Base-by-base conservation (phyloP, 1,140 invertebrate species). In the Drosophila ironensis region DNA sequence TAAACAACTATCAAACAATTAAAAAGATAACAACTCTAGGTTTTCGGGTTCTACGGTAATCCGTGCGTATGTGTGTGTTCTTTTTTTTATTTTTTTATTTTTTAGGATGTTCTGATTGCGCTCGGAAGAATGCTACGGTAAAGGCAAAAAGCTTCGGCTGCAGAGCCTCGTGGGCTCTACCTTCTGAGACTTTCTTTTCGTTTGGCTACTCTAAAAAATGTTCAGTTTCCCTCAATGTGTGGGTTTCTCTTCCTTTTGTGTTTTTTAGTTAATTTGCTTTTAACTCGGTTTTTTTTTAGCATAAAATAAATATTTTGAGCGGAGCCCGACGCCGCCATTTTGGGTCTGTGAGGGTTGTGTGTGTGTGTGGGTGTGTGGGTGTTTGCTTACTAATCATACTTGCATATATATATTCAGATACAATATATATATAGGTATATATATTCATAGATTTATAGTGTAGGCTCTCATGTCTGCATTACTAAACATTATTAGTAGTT, bases 271-370 rank as follows among this genome's bases (percentile, higher is more conserved):
- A 64, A 64, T 72, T 75, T 81, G 66, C 59, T 56, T 61, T 78
- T 78, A 56, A 57, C 45, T 75, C 30, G 1, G n/a, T 27, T 75
- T 42, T 47, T 54, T 27, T 74, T 80, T 70, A 72, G 61, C 75
- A 61, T 77, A 73, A 82, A 82, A 82, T 82, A 82, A 82, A 82
- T 63, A 63, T 48, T 61, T n/a, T 78, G 73, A 76, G 71, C 72
- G 72, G 63, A 63, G 45, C 54, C 45, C 50, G 33, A 53, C 69
- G 56, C 75, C 54, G 74, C 69, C 44, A 22, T 53, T 12, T 60
- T 14, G 33, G 40, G 28, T 25, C n/a, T 12, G 30, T 59, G 42
- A 64, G 42, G 53, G 24, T 12, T 69, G 28, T 64, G 24, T 69
- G 25, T 67, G 37, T 75, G 33, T 45, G 41, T 74, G 12, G 28